phyloP scores from a whole-genome alignment of 2,888 invertebrate genomes.

The Anoplius nigerrimus region DNA sequence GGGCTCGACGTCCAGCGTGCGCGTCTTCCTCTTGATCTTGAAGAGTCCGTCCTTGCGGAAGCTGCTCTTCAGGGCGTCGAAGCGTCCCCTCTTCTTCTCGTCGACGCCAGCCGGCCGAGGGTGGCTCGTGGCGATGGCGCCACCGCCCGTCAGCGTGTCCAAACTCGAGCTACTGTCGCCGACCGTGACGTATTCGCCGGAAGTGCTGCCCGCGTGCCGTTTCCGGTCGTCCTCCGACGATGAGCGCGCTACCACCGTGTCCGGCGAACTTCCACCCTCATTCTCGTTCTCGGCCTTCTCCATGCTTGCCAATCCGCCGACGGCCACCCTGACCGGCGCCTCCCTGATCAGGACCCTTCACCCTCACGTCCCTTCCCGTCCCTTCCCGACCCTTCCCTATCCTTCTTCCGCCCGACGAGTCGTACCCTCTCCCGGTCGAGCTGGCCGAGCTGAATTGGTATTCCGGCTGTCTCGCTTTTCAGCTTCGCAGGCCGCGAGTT shows the following conservation, averaged over 20 bases:
- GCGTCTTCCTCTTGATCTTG: slow-evolving; percentile 61
- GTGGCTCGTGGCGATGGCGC: slow-evolving; percentile 6
- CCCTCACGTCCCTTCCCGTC: no score
- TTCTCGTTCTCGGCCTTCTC: slow-evolving; percentile 34
- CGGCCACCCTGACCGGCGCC: no score
- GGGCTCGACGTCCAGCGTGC: slow-evolving; percentile 42
- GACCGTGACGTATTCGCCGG: slow-evolving; percentile 58
- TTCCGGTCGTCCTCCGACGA: slow-evolving; percentile 64
- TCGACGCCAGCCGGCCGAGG: slow-evolving; percentile 20
- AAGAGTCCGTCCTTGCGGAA: slow-evolving; percentile 65
- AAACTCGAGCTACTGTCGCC: slow-evolving; percentile 67
- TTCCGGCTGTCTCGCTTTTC: slow-evolving; percentile 28
- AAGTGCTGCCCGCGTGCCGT: slow-evolving; percentile 42
- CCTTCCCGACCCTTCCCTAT: no score
- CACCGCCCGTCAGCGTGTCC: slow-evolving; percentile 58
- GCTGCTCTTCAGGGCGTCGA: slow-evolving; percentile 63
- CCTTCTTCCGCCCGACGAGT: no score
- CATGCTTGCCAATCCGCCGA: not conserved
- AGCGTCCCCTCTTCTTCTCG: slow-evolving; percentile 62
- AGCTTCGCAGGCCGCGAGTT: slow-evolving; percentile 29
- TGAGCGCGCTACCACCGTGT: slow-evolving; percentile 64
- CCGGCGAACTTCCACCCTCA: slow-evolving; percentile 65
- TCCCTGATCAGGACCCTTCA: no score
- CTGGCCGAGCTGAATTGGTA: no score
- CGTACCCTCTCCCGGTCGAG: no score